These are phyloP conservation scores for Psilanteris sp. DNA, from an alignment of 1,140 invertebrate genomes.

Conservation along the genomic window DNA sequence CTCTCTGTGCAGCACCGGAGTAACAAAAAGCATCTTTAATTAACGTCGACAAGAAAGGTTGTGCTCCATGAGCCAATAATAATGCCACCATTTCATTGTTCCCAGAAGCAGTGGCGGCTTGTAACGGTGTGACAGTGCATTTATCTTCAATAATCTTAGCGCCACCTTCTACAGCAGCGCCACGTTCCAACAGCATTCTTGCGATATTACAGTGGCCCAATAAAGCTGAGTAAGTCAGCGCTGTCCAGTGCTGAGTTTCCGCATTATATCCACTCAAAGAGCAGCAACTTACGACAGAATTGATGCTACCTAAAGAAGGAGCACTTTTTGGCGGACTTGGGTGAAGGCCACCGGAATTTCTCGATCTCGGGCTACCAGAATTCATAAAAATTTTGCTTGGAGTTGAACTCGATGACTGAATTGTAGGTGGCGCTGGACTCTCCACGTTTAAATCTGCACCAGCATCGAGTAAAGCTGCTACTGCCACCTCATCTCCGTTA, in stretches of 20 bases:
- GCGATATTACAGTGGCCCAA: constrained; percentile 82
- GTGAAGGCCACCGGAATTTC: constrained; percentile 44
- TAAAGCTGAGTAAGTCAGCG: constrained; percentile 85
- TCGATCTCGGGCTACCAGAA: constrained; percentile 33
- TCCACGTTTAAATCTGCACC: constrained; percentile 88
- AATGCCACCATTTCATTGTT: constrained; percentile 90
- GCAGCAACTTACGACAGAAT: constrained; percentile 18
- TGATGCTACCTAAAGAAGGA: constrained; percentile 30
- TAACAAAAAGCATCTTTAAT: constrained; percentile 91
- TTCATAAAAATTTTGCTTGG: constrained; percentile 57
- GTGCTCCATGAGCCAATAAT: constrained; percentile 89
- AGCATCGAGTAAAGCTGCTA: constrained; percentile 86
- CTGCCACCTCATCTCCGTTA: constrained; percentile 88
- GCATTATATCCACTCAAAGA: constrained; percentile 80
- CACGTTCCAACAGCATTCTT: constrained; percentile 86
- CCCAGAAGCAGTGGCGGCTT: constrained; percentile 90
- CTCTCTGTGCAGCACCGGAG: constrained; percentile 89
- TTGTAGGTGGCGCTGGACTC: constrained; percentile 79
- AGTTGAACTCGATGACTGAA: constrained; percentile 61
- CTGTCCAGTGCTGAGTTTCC: constrained; percentile 89
- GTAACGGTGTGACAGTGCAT: constrained; percentile 91
- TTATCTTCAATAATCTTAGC: constrained; percentile 89
- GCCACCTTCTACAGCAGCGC: constrained; percentile 92
- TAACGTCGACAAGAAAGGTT: constrained; percentile 91
- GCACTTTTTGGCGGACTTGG: constrained; percentile 49